Evolutionary conservation across 2,113 vertebrate species (phyloP), one percentile per base, ranked within the genome.

Genomic region (Galemys pyrenaicus): DNA sequence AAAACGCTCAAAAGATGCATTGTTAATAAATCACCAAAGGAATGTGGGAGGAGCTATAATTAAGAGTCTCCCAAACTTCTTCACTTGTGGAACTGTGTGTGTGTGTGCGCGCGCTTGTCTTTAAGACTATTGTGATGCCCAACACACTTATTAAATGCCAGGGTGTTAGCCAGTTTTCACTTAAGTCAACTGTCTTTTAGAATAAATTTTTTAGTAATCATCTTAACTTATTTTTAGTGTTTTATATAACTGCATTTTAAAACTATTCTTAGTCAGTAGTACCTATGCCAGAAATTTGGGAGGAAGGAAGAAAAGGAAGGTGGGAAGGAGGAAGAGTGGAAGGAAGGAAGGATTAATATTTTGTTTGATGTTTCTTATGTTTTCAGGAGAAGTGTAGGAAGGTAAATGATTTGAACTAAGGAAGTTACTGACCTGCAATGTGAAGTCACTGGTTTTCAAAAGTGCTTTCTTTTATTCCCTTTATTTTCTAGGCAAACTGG

Each of bases 191-290:
- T 77, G 10, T 51, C 78, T 92, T 86, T 49, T 89, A 44, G n/a
- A 86, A 41, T 49, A 54, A 35, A 26, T 10, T 24, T 77, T 88
- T 87, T 87, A 54, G 39, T 64, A 28, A 71, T 67, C 32, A 70
- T 85, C 71, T 88, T 73, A 81, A 62, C 7, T 78, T 83, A 30
- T n/a, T 93, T 9, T 68, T 91, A 11, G n/a, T 67, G 28, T 65
- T 95, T 90, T 92, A 78, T 49, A 35, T 60, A 35, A 60, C 28
- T 85, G 6, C 68, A 41, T 83, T 87, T 81, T 89, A 92, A 92
- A 94, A 51, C 10, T 73, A 37, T 32, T 96, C 19, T 68, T 79
- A 58, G 10, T 32, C 37, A 58, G 6, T 7, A 89, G 22, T 73
- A 28, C 30, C 26, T 71, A 15, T 92, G 64, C 28, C 70, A 75